Conservation (phyloP, 2,797 vertebrate species). For the Vireo griseus region DNA sequence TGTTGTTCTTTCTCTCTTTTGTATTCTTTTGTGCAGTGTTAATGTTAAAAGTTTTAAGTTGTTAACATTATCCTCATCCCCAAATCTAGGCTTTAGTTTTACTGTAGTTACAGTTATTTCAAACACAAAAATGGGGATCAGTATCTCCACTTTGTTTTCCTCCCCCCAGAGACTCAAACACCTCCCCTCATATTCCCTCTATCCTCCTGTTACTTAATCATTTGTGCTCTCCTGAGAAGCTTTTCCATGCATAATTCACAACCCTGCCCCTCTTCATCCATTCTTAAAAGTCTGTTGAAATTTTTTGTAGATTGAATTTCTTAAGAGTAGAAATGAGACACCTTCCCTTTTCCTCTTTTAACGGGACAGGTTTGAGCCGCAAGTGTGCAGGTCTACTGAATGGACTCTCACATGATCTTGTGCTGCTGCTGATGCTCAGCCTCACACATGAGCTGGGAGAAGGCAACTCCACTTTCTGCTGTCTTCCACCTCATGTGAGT, state of each 20-base stretch:
- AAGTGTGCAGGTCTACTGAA: fast-evolving
- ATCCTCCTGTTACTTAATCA: not conserved
- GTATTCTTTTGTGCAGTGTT: not conserved
- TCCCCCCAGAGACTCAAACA: not conserved
- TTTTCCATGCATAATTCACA: not conserved
- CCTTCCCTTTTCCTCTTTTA: not conserved
- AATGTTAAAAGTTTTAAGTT: not conserved
- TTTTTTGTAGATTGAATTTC: not conserved
- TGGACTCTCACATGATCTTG: not conserved
- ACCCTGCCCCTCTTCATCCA: not conserved
- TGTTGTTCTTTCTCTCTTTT: not conserved
- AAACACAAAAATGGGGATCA: not conserved
- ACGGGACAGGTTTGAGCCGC: not conserved
- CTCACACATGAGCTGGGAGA: not conserved
- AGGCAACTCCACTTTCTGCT: not conserved
- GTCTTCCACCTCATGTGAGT: fast-evolving
- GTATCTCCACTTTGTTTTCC: not conserved
- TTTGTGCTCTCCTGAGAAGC: not conserved
- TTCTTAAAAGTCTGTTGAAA: not conserved
- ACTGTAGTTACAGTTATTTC: not conserved
- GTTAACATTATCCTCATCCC: not conserved
- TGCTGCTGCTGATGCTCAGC: not conserved
- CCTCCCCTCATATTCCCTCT: not conserved
- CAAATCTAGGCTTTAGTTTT: not conserved
- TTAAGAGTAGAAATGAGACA: not conserved